Conservation (phyloP, 2,113 vertebrate genomes). For the Melanerpes aurifrons region DNA sequence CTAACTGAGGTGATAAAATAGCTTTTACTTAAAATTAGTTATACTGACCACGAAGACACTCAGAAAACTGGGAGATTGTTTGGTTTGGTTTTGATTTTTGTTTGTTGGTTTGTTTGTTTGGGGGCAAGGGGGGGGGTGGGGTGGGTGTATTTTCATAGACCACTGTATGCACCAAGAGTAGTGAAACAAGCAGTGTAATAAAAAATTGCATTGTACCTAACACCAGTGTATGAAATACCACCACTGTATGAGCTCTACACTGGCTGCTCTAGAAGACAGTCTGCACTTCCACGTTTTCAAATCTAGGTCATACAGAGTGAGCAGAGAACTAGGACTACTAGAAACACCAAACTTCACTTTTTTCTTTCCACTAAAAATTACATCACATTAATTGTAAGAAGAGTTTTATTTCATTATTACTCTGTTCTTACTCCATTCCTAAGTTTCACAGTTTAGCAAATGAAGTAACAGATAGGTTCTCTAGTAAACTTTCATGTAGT, state of each 20-base stretch:
- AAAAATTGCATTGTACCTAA: constrained; percentile 20
- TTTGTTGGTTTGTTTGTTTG: neutral
- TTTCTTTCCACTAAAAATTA: neutral
- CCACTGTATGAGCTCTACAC: neutral
- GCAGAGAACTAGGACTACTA: neutral
- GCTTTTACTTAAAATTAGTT: constrained; percentile 59
- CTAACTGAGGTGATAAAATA: constrained; percentile 67
- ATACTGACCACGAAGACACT: constrained; percentile 9
- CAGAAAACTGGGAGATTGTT: neutral
- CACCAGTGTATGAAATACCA: neutral
- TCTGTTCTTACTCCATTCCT: neutral
- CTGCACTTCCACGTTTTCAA: neutral
- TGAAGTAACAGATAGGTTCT: neutral
- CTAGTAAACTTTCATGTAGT: neutral
- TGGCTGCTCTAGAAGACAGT: neutral
- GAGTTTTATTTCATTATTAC: neutral
- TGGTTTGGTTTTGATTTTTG: neutral
- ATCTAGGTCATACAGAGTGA: neutral
- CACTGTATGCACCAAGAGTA: neutral
- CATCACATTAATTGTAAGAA: neutral
- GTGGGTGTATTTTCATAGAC: neutral
- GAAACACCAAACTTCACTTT: neutral
- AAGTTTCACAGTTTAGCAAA: neutral
- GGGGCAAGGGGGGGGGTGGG: too few species aligned
- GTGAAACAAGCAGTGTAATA: neutral